Percentiles rank a stretch among this genome's conserved stretches.
Evolutionary conservation across 2,888 invertebrate species (phyloP).

Genomic region (Nemurella pictetii): DNA sequence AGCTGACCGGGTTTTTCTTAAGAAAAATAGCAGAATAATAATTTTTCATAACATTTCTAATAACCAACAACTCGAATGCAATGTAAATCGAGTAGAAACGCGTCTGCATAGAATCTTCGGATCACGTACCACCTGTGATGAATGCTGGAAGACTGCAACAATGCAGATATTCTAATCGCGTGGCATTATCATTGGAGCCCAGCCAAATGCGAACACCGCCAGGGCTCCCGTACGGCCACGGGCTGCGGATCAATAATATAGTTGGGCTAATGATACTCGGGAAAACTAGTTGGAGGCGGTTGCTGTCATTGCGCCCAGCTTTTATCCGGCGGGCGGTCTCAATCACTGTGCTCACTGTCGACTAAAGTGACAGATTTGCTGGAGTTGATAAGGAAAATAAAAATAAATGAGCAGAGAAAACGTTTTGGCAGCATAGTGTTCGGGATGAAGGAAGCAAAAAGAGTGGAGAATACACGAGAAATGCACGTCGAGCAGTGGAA

Average conservation of each 20-base stretch:
- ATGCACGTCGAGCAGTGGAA: too few relatives aligned
- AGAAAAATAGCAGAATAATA: too few relatives aligned
- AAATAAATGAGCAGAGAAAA: too few relatives aligned
- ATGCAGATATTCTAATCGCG: background rate
- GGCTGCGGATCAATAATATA: background rate
- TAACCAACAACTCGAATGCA: background rate
- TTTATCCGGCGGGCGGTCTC: background rate
- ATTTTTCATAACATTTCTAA: background rate
- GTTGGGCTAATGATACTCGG: background rate
- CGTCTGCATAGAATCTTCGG: background rate
- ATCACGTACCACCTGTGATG: background rate
- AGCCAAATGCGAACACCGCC: background rate
- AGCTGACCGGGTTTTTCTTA: too few relatives aligned
- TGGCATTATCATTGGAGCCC: background rate
- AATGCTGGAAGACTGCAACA: background rate
- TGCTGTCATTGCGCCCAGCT: background rate
- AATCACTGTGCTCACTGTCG: too few relatives aligned
- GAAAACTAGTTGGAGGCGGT: background rate
- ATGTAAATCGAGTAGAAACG: background rate
- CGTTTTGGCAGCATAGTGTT: too few relatives aligned
- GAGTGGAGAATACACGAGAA: too few relatives aligned
- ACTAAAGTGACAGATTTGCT: background rate
- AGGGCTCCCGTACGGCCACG: background rate
- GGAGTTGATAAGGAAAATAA: too few relatives aligned
- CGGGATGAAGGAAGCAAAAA: too few relatives aligned